phyloP scores from a whole-genome alignment of 2,113 vertebrate species.

The Pipa parva region DNA sequence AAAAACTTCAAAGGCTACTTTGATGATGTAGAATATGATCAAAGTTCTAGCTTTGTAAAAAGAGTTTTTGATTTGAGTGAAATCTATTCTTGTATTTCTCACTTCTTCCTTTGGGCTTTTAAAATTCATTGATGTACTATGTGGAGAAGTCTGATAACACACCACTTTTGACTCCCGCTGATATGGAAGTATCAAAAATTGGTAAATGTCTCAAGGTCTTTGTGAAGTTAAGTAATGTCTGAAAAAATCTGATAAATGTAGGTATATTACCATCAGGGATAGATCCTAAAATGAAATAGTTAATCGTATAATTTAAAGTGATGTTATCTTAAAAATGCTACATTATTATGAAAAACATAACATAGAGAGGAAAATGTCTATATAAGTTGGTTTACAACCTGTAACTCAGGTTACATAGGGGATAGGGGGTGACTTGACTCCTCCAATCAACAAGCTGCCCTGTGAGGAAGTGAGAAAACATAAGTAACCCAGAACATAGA shows the following conservation, averaged over 20 bases:
- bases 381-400: too few species aligned
- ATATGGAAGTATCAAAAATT: slow-evolving; percentile 9
- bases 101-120: slow-evolving; percentile 21
- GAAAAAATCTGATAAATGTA: not conserved
- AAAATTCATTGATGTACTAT: slow-evolving; percentile 34
- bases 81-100: slow-evolving; percentile 31
- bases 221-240: not conserved
- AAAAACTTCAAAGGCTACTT: slow-evolving; percentile 38
- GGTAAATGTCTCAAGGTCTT: not conserved
- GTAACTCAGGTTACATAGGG: too few species aligned
- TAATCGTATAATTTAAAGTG: not conserved
- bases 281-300: not conserved
- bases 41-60: slow-evolving; percentile 34
- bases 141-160: slow-evolving; percentile 16
- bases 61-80: slow-evolving; percentile 24
- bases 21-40: slow-evolving; percentile 31
- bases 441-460: too few species aligned
- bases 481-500: too few species aligned
- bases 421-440: too few species aligned
- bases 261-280: not conserved
- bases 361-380: too few species aligned
- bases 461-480: too few species aligned
- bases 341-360: too few species aligned
- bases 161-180: slow-evolving; percentile 24
- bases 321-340: too few species aligned